These are phyloP conservation scores for Aratinga solstitialis DNA, from an alignment of 2,797 vertebrate species.

Conservation along the genomic window DNA sequence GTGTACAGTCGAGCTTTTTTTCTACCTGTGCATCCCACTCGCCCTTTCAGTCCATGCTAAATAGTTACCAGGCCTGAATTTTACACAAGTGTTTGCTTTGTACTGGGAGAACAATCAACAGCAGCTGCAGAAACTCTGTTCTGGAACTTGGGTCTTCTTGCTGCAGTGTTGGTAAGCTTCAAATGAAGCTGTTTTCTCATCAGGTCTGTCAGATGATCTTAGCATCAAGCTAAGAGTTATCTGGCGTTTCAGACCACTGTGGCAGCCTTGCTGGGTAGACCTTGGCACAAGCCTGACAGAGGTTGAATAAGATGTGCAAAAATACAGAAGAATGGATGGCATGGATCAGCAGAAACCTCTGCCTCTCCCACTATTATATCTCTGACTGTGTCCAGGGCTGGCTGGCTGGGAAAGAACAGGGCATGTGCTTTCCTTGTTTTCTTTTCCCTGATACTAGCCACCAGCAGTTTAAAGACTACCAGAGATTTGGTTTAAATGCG, in stretches of 20 bases:
- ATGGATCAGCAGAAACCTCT: background rate
- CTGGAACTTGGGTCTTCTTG: background rate
- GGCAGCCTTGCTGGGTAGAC: conserved; percentile 5
- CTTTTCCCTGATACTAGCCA: background rate
- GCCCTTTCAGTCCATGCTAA: background rate
- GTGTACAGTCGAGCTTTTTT: background rate
- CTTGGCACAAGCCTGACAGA: background rate
- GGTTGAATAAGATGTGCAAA: background rate
- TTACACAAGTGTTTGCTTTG: background rate
- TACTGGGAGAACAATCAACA: background rate
- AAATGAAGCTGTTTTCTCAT: conserved; percentile 10
- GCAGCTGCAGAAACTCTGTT: background rate
- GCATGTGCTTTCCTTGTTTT: background rate
- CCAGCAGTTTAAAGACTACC: background rate
- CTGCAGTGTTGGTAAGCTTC: background rate
- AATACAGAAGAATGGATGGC: background rate
- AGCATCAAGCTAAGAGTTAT: background rate
- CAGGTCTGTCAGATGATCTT: conserved; percentile 33
- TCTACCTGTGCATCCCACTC: background rate
- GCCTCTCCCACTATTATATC: background rate
- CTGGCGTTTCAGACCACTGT: conserved; percentile 1
- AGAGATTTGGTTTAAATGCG: background rate
- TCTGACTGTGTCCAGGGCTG: background rate
- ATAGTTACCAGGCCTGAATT: background rate
- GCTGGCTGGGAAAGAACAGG: background rate